Evolutionary conservation across 2,888 invertebrate genomes (phyloP), one percentile per base, ranked within the genome.

Genomic region (Cheilosia grossa): DNA sequence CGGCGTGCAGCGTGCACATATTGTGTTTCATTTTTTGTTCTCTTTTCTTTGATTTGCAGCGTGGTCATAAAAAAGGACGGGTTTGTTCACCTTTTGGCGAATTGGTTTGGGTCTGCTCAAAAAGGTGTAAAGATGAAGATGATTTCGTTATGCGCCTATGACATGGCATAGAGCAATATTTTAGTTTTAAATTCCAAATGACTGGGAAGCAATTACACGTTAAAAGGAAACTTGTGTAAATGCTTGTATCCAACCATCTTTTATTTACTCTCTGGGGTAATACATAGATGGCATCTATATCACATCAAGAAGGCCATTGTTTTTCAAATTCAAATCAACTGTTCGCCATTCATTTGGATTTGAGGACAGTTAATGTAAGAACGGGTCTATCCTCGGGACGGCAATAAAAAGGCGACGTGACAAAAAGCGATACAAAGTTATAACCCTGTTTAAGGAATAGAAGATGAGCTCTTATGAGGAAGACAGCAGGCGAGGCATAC

Each of bases 51-150:
- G 54, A 61, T 61, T 78, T 15, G 67, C 51, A 69, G 58, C 66
- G 40, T 59, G 54, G 54, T 78, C 61, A 56, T 73, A 73, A 82
- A 82, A 73, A 63, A 72, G 77, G 82, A 82, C 66, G 73, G 63
- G 82, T 72, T 73, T 73, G 56, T 78, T 82, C 77, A 82, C 42
- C 77, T 56, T 54, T 30, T 42, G 17, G 37, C 30, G 42, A 53
- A 53, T 61, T 19, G 42, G 56, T 47, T 63, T 24, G 33, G n/a
- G 44, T 54, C 63, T 24, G 42, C 15, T 49, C 17, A 42, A 37
- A 49, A 6, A 74, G 59, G 70, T 77, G 67, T 61, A 63, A 54
- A 54, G 61, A 53, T 51, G 67, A 66, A 77, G 59, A 72, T 21
- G 66, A 42, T 66, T 61, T 72, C 40, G 61, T 82, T 78, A 67